Evolutionary conservation across 2,888 invertebrate species (phyloP).

Genomic region (Adineta ricciae): DNA sequence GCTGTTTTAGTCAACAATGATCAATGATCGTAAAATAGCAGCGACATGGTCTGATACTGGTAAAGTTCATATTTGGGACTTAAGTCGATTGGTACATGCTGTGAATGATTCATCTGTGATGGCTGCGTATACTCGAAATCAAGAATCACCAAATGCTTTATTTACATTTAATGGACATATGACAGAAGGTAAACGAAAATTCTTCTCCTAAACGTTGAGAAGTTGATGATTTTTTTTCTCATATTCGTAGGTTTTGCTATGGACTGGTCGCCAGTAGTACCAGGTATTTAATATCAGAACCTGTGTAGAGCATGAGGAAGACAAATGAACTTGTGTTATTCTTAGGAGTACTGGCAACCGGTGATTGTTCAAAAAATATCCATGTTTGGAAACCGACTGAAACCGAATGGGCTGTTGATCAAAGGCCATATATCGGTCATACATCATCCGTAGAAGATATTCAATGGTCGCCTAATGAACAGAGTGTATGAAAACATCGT

Average conservation of each 20-base stretch:
- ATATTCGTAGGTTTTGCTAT: conserved; percentile 63
- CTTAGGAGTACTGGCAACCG: conserved; percentile 71
- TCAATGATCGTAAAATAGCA: conserved; percentile 63
- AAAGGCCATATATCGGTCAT: conserved; percentile 75
- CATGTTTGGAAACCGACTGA: conserved; percentile 72
- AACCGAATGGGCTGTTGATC: conserved; percentile 73
- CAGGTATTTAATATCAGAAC: conserved; percentile 57
- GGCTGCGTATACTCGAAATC: conserved; percentile 41
- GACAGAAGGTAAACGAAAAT: conserved; percentile 59
- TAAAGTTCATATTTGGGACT: conserved; percentile 80
- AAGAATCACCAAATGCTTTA: conserved; percentile 55
- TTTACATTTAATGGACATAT: conserved; percentile 82
- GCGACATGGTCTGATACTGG: conserved; percentile 94
- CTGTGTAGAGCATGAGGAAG: neutral
- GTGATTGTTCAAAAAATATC: conserved; percentile 82
- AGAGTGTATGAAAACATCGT: conserved; percentile 54
- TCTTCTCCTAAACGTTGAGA: no score
- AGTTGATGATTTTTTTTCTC: no score
- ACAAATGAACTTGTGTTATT: neutral
- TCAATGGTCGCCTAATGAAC: conserved; percentile 95
- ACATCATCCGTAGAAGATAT: conserved; percentile 87
- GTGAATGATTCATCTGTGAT: conserved; percentile 61
- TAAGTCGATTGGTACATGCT: conserved; percentile 68
- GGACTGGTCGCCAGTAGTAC: conserved; percentile 74
- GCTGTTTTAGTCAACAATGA: conserved; percentile 49